Percentiles rank a stretch among this genome's conserved stretches.
Evolutionary conservation across 2,888 invertebrate genomes (phyloP).

Genomic region (Epinotia nisella): DNA sequence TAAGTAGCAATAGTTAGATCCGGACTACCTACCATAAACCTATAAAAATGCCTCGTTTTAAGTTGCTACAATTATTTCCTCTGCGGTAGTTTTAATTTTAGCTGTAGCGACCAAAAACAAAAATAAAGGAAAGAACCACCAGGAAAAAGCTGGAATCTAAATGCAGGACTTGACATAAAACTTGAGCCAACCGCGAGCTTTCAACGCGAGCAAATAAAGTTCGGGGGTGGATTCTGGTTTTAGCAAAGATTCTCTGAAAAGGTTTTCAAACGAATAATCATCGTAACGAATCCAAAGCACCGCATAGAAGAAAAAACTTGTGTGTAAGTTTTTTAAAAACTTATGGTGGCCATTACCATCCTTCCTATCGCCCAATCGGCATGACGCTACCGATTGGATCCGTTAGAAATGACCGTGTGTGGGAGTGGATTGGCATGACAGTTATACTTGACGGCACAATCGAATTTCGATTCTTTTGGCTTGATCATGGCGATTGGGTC

Average conservation of each 20-base stretch:
- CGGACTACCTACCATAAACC: not conserved
- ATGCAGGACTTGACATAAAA: conserved; percentile 26
- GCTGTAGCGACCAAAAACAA: not conserved
- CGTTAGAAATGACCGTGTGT: too few species aligned
- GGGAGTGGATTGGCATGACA: too few species aligned
- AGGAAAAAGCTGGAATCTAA: conserved; percentile 34
- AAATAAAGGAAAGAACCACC: conserved; percentile 1
- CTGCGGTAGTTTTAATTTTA: conserved; percentile 18
- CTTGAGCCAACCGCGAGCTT: conserved; percentile 31
- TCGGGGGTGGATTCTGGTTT: conserved; percentile 21
- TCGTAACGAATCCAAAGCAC: too few species aligned
- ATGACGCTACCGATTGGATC: too few species aligned
- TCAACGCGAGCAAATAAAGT: conserved; percentile 19
- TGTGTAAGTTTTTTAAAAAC: too few species aligned
- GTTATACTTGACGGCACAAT: too few species aligned
- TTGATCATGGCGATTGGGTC: too few species aligned
- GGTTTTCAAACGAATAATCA: not conserved
- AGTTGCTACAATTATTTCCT: conserved; percentile 4
- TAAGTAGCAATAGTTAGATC: not conserved
- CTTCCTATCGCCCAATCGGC: too few species aligned
- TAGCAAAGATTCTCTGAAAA: not conserved
- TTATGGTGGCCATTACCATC: too few species aligned
- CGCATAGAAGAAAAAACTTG: too few species aligned
- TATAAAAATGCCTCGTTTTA: not conserved
- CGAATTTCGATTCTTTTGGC: too few species aligned